Base-by-base conservation (phyloP, 1,140 invertebrate species). In the Euglossa dilemma region DNA sequence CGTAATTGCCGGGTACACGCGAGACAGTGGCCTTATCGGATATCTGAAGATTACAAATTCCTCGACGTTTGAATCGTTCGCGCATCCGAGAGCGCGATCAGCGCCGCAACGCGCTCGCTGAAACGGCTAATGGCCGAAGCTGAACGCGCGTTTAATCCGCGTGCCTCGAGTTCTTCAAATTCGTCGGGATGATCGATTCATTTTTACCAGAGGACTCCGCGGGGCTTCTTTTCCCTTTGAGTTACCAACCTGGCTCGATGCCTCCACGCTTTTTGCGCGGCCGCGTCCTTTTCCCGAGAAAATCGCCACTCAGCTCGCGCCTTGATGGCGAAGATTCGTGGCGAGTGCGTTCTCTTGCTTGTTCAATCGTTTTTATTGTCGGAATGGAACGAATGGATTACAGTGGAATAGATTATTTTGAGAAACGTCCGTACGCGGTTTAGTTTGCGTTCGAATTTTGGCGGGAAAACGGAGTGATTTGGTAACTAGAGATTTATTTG, bases 11-110 rank as follows among this genome's bases (percentile, higher is more conserved):
- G n/a, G 43, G 43, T 72, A 47, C 47, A 72, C n/a, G 50, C 82
- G 52, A 84, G 76, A 50, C 50, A 66, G 18, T 63, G 63, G 36
- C 23, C 64, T 77, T 77, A 70, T 77, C 80, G 43, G n/a, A 71
- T 84, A 79, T 72, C 66, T 66, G 50, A 56, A 43, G 57, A 84
- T 73, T 79, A 72, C 67, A 79, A 84, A 84, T 78, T 84, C 69
- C 50, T 72, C 43, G 82, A 80, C 76, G 76, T 84, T 84, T 72
- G 59, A 72, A 80, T 77, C 76, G 69, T 47, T 50, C 36, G 36
- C 47, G 45, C 25, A 25, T 52, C 20, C 64, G 14, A 36, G 14
- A 5, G 36, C 20, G 50, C 66, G 25, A 54, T 72, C 72, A 45
- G 16, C 14, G 64, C 57, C 45, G 36, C 36, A 36, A 83, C 73